A percentile compares a stretch with the other conserved stretches of the same genome.
phyloP scores from a whole-genome alignment of 1,140 invertebrate genomes.

The Drosophila repleta region DNA sequence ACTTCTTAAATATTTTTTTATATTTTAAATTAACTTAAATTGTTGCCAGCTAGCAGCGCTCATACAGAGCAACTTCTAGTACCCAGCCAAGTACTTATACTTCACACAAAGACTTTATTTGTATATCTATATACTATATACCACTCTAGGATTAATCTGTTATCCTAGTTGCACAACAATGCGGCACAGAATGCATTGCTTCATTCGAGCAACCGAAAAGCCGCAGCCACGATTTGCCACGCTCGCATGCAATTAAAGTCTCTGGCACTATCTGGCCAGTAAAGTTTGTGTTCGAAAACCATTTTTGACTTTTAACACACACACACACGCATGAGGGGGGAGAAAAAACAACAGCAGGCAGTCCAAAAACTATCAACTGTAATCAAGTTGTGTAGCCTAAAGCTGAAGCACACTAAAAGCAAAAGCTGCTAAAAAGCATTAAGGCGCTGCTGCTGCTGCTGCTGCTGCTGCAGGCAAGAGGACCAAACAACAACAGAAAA shows the following conservation, averaged over 20 bases:
- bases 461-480: conserved; percentile 17
- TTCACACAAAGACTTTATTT: too few relatives aligned
- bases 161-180: neutral
- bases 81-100: neutral
- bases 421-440: conserved; percentile 79
- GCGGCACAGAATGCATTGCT: neutral
- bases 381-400: conserved; percentile 73
- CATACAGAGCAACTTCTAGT: too few relatives aligned
- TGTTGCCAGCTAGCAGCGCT: neutral
- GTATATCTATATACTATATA: too few relatives aligned
- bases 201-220: neutral
- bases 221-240: conserved; percentile 34
- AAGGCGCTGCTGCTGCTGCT: conserved; percentile 49
- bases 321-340: neutral
- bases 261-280: conserved; percentile 18
- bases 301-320: conserved; percentile 58
- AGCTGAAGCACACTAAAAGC: conserved; percentile 46
- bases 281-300: conserved; percentile 40
- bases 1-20: neutral
- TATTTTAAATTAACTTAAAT: neutral
- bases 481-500: conserved; percentile 24
- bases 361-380: conserved; percentile 75
- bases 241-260: conserved; percentile 47
- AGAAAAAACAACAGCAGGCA: conserved; percentile 14
- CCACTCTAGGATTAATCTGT: neutral